Evolutionary conservation across 2,113 vertebrate genomes (phyloP).

Genomic region (Peromyscus maniculatus): DNA sequence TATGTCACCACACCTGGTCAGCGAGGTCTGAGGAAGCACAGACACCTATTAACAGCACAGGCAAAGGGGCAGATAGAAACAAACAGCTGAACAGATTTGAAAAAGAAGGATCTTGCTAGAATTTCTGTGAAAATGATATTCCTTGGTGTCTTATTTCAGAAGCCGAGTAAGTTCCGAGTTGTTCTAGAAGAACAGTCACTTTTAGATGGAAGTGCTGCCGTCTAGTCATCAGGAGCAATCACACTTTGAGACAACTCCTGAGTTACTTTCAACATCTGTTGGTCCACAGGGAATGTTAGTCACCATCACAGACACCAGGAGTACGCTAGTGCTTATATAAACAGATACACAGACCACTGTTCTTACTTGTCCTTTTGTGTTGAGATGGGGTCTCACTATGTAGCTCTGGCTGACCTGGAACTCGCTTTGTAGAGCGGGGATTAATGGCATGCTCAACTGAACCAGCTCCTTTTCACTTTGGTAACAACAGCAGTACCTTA

Average conservation of each 20-base stretch:
- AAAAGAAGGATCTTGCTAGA: not conserved
- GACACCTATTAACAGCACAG: not conserved
- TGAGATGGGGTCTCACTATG: not conserved
- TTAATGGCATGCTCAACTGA: not conserved
- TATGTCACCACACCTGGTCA: not conserved
- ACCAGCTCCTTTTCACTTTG: not conserved
- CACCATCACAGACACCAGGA: not conserved
- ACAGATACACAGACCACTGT: not conserved
- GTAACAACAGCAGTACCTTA: not conserved
- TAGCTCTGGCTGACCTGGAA: not conserved
- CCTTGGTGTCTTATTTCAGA: conserved; percentile 13
- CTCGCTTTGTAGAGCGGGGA: not conserved
- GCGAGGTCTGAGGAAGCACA: not conserved
- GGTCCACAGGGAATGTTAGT: fast-evolving
- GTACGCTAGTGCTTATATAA: not conserved
- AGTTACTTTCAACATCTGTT: not conserved
- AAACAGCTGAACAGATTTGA: not conserved
- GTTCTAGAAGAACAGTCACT: not conserved
- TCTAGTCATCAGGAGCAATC: not conserved
- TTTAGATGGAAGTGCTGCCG: not conserved
- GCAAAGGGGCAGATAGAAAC: fast-evolving
- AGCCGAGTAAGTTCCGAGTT: not conserved
- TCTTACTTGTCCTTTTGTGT: not conserved
- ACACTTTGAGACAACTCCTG: not conserved
- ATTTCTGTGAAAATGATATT: not conserved